Conservation (phyloP, 2,797 vertebrate genomes). For the Hydrophis major region DNA sequence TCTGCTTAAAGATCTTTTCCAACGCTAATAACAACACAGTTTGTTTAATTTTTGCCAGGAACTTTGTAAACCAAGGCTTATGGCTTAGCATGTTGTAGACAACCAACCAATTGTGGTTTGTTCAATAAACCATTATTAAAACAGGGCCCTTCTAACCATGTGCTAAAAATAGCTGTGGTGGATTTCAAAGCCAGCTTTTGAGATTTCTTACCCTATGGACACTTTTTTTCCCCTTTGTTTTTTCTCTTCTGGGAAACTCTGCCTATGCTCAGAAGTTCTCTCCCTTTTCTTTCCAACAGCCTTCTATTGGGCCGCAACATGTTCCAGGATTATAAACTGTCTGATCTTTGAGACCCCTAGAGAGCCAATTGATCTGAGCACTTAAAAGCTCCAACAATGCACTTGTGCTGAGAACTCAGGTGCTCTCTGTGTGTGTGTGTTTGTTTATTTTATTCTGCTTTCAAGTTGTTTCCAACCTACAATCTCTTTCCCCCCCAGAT, state of each 20-base stretch:
- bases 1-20: not conserved
- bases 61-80: not conserved
- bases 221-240: accelerated
- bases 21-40: not conserved
- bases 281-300: not conserved
- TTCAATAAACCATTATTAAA: not conserved
- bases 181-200: not conserved
- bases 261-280: not conserved
- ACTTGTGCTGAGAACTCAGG: not conserved
- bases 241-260: not conserved
- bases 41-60: not conserved
- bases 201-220: not conserved
- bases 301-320: not conserved
- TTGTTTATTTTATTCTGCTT: not conserved
- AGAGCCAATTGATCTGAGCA: too few species aligned
- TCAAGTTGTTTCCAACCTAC: not conserved
- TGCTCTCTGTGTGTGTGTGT: not conserved
- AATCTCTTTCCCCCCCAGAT: not conserved
- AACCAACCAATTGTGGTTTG: not conserved
- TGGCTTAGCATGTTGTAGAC: not conserved
- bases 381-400: not conserved
- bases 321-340: not conserved
- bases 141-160: not conserved
- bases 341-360: not conserved
- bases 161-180: not conserved